phyloP scores from a whole-genome alignment of 2,113 vertebrate species.

The Scomber japonicus region DNA sequence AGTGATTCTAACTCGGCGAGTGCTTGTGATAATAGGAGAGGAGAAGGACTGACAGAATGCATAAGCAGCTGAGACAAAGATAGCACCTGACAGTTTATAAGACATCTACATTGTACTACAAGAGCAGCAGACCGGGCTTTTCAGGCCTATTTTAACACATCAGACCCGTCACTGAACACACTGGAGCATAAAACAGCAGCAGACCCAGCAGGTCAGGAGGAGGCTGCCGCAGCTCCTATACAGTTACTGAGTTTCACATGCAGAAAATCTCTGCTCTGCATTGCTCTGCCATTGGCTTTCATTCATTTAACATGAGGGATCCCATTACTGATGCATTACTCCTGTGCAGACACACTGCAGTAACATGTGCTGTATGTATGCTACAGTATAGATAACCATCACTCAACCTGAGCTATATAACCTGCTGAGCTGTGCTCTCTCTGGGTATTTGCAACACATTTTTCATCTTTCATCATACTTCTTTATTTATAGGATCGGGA shows the following conservation, averaged over 20 bases:
- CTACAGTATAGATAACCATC: not conserved
- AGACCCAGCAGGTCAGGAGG: constrained; percentile 7
- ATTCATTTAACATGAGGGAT: constrained; percentile 37
- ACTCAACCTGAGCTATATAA: not conserved
- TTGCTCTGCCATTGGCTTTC: not conserved
- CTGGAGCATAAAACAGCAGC: not conserved
- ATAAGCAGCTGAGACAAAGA: constrained; percentile 1
- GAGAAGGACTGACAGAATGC: not conserved
- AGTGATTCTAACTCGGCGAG: not conserved
- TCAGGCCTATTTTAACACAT: constrained; percentile 38
- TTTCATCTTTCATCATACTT: not conserved
- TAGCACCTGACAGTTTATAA: constrained; percentile 17
- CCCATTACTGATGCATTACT: constrained; percentile 23
- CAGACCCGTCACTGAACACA: constrained; percentile 1
- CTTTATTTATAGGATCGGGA: not conserved
- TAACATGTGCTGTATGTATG: not conserved
- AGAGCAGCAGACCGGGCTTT: not conserved
- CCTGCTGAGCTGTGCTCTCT: too few species aligned
- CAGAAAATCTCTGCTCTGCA: not conserved
- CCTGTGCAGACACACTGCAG: not conserved
- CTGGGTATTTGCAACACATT: not conserved
- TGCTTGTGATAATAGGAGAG: not conserved
- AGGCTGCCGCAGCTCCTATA: not conserved
- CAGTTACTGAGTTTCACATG: not conserved
- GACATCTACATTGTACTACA: not conserved